Conservation (phyloP, 92 coral and sea anemone species). For the Phymanthus crucifer region DNA sequence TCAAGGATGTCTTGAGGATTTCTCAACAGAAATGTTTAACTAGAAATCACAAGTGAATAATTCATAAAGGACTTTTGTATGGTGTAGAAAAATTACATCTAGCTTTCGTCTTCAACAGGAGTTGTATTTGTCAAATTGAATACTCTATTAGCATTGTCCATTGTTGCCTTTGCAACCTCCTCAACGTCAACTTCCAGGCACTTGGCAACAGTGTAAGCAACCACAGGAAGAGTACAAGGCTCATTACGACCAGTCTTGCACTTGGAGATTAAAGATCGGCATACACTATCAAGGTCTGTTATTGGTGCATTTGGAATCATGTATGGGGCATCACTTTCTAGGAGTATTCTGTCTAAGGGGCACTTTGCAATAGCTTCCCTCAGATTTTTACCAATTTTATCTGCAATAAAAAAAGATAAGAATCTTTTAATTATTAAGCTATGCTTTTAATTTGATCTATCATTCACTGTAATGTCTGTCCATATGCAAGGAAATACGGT, state of each 20-base stretch:
- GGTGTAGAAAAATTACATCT: not conserved
- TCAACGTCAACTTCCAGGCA: slow-evolving; percentile 82
- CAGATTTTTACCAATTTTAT: slow-evolving; percentile 74
- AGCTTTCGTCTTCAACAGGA: slow-evolving; percentile 2
- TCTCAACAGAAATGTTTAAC: not conserved
- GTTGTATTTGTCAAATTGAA: slow-evolving; percentile 65
- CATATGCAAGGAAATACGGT: not conserved
- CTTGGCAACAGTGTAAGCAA: slow-evolving; percentile 87
- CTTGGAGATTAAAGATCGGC: slow-evolving; percentile 73
- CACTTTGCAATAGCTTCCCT: slow-evolving; percentile 95
- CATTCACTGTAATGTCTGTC: too few species aligned
- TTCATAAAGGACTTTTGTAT: not conserved
- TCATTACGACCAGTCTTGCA: slow-evolving; percentile 96
- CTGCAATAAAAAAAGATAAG: slow-evolving; percentile 32
- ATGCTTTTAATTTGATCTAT: too few species aligned
- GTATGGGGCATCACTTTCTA: slow-evolving; percentile 97
- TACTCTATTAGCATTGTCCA: slow-evolving; percentile 82
- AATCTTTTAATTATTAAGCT: not conserved
- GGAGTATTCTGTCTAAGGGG: slow-evolving; percentile 84
- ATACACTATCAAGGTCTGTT: slow-evolving; percentile 72
- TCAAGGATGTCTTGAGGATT: not conserved
- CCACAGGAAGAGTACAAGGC: slow-evolving; percentile 96
- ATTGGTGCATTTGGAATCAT: slow-evolving; percentile 97
- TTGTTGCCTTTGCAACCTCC: slow-evolving; percentile 85
- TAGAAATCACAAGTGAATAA: not conserved